Evolutionary conservation across 2,888 invertebrate species (phyloP).

Genomic region (Lycophotia porphyrea): DNA sequence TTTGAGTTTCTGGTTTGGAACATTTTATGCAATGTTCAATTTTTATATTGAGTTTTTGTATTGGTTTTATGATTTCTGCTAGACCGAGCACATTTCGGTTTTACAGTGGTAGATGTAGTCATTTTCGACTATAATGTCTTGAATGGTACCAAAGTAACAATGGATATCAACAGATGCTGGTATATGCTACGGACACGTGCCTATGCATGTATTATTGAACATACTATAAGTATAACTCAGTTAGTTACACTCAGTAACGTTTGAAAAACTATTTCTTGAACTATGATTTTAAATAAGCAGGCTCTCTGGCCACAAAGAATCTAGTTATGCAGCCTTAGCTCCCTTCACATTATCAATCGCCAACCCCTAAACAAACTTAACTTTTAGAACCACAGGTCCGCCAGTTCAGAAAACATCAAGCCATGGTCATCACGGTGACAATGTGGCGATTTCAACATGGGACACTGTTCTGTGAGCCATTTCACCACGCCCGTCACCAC

Average conservation of each 20-base stretch:
- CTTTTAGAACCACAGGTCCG: conserved; percentile 75
- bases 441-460: conserved; percentile 82
- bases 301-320: background rate
- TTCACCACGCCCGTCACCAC: conserved; percentile 84
- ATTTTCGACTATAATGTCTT: background rate
- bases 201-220: too few species aligned
- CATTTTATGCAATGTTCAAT: conserved; percentile 21
- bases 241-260: too few species aligned
- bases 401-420: conserved; percentile 72
- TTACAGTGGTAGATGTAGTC: background rate
- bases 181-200: too few species aligned
- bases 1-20: conserved; percentile 22
- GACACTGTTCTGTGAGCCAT: conserved; percentile 82
- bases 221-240: too few species aligned
- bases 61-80: conserved; percentile 10
- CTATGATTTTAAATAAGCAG: too few species aligned
- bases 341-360: background rate
- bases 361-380: conserved; percentile 14
- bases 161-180: background rate
- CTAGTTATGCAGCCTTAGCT: background rate
- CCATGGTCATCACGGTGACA: conserved; percentile 84
- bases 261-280: too few species aligned
- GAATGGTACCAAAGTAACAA: too few species aligned
- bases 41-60: conserved; percentile 20
- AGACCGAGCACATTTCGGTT: conserved; percentile 11